Evolutionary conservation across 2,888 invertebrate genomes (phyloP).

Genomic region (Onthophagus sagittarius): DNA sequence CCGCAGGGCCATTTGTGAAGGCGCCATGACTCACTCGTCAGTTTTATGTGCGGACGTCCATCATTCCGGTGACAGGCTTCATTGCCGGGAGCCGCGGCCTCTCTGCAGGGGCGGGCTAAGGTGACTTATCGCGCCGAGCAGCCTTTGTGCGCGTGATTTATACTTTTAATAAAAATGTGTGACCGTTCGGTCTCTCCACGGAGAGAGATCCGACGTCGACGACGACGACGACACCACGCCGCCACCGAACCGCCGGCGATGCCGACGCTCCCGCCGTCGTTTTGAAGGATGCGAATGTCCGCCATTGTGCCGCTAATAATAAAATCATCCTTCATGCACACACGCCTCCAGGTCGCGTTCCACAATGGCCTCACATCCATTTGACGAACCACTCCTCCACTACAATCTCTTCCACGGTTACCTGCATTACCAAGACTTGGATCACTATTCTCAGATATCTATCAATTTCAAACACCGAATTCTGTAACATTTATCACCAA

Average conservation of each 20-base stretch:
- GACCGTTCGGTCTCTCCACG: slow-evolving; percentile 30
- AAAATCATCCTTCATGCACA: slow-evolving; percentile 26
- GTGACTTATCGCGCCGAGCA: slow-evolving; percentile 50
- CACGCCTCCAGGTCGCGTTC: slow-evolving; percentile 7
- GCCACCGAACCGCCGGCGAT: slow-evolving; percentile 12
- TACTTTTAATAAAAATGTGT: slow-evolving; percentile 30
- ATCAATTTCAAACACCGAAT: neutral
- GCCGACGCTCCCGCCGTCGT: slow-evolving; percentile 24
- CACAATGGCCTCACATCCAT: neutral
- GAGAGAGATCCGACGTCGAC: slow-evolving; percentile 24
- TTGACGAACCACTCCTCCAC: neutral
- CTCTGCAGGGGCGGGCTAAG: slow-evolving; percentile 48
- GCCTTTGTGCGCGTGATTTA: slow-evolving; percentile 40
- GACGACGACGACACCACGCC: slow-evolving; percentile 11
- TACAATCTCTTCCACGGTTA: neutral
- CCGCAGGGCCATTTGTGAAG: slow-evolving; percentile 72
- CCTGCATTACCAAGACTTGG: neutral
- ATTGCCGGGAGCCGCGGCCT: slow-evolving; percentile 50
- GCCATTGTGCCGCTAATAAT: slow-evolving; percentile 26
- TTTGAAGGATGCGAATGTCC: slow-evolving; percentile 31
- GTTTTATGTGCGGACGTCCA: slow-evolving; percentile 71
- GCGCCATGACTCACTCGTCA: slow-evolving; percentile 68
- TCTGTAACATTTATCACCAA: neutral
- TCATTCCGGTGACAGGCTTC: slow-evolving; percentile 66
- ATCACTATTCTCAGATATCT: slow-evolving; percentile 57